Conservation (phyloP, 1,140 invertebrate species). For the Pinna nobilis region DNA sequence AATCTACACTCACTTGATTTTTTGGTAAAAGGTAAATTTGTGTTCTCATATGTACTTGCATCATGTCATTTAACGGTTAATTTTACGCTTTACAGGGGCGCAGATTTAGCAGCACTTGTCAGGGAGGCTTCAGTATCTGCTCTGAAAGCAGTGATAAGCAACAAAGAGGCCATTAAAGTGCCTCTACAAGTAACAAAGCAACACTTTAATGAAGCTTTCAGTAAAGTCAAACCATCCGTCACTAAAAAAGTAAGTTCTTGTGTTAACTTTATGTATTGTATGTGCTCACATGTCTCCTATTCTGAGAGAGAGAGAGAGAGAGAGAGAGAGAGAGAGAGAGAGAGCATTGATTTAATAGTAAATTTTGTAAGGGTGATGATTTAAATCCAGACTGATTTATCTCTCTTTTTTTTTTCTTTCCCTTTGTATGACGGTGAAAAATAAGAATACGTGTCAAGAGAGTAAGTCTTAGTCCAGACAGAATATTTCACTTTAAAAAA, state of each 20-base stretch:
- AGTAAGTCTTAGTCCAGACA: too few species aligned
- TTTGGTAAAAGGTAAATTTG: too few species aligned
- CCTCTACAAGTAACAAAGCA: conserved; percentile 73
- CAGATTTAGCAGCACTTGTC: conserved; percentile 91
- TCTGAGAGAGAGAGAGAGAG: conserved; percentile 2
- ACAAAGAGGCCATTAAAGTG: conserved; percentile 13
- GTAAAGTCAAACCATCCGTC: conserved; percentile 88
- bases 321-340: not conserved
- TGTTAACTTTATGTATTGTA: not conserved
- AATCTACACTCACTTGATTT: too few species aligned
- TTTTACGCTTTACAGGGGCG: conserved; percentile 82
- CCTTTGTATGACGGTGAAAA: too few species aligned
- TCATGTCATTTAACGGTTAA: too few species aligned
- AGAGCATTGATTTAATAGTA: not conserved
- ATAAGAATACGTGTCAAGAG: too few species aligned
- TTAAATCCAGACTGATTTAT: not conserved
- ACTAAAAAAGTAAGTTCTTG: conserved; percentile 79
- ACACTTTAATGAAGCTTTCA: conserved; percentile 81
- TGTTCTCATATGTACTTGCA: too few species aligned
- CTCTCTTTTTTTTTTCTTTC: not conserved
- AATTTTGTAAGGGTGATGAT: not conserved
- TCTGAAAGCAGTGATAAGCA: conserved; percentile 79
- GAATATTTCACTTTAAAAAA: too few species aligned
- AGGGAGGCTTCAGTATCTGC: conserved; percentile 87
- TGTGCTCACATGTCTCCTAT: not conserved